Percentiles rank a stretch among this genome's conserved stretches.
These are phyloP conservation scores for Melangyna quadrimaculata DNA, from an alignment of 2,888 invertebrate species.

Conservation along the genomic window DNA sequence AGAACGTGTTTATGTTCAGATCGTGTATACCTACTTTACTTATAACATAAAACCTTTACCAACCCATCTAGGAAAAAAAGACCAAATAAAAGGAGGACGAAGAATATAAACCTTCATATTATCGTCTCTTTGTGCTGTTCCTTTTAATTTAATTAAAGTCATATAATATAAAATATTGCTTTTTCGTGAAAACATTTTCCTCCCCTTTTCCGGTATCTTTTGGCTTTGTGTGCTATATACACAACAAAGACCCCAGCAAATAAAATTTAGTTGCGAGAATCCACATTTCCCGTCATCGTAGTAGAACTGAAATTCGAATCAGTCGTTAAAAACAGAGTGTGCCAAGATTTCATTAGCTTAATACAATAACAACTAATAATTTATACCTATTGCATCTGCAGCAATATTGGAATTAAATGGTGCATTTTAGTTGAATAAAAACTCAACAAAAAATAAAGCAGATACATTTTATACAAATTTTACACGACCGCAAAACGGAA, in stretches of 20 bases:
- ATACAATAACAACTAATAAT: conserved; percentile 22
- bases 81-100: background rate
- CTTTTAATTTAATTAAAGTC: conserved; percentile 70
- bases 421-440: background rate
- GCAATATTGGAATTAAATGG: background rate
- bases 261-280: conserved; percentile 52
- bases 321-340: conserved; percentile 46
- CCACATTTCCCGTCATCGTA: conserved; percentile 45
- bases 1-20: conserved; percentile 33
- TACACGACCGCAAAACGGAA: background rate
- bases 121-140: conserved; percentile 57
- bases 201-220: conserved; percentile 41
- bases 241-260: conserved; percentile 35
- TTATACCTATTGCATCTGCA: conserved; percentile 13
- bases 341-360: conserved; percentile 55
- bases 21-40: conserved; percentile 21
- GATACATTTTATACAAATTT: background rate
- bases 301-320: conserved; percentile 55
- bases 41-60: conserved; percentile 45
- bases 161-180: conserved; percentile 69
- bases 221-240: conserved; percentile 37
- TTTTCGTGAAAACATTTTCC: conserved; percentile 60
- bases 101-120: conserved; percentile 44
- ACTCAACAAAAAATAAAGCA: background rate
- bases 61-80: conserved; percentile 24